phyloP scores from a whole-genome alignment of 2,113 vertebrate genomes.

The Xenus cinereus region DNA sequence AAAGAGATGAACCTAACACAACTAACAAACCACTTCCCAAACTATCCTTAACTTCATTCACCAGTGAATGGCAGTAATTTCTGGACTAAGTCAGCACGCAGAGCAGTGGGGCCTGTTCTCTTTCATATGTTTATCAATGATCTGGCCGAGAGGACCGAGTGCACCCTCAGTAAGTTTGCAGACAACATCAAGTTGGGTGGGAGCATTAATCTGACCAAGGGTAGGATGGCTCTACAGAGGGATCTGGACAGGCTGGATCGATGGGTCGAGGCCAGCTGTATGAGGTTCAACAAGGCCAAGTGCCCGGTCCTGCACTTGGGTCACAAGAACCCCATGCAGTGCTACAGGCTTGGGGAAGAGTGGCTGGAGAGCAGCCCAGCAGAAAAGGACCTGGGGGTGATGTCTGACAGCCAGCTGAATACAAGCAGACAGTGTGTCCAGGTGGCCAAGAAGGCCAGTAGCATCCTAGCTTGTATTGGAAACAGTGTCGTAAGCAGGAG shows the following conservation, averaged over 20 bases:
- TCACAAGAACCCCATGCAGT: neutral
- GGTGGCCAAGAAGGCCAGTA: neutral
- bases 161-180: neutral
- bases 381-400: neutral
- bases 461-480: neutral
- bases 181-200: neutral
- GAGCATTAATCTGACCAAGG: neutral
- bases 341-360: neutral
- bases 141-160: neutral
- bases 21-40: neutral
- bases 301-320: neutral
- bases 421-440: neutral
- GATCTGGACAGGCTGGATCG: neutral
- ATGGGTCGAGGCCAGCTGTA: neutral
- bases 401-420: neutral
- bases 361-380: neutral
- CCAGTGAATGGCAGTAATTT: neutral
- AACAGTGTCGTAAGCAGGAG: neutral
- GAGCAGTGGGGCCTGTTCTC: neutral
- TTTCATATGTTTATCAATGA: neutral
- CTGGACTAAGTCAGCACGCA: neutral
- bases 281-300: neutral
- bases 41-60: neutral
- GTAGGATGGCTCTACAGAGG: neutral
- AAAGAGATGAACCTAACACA: neutral